Base-by-base conservation (phyloP, 2,888 invertebrate species). In the Polydrusus tereticollis region DNA sequence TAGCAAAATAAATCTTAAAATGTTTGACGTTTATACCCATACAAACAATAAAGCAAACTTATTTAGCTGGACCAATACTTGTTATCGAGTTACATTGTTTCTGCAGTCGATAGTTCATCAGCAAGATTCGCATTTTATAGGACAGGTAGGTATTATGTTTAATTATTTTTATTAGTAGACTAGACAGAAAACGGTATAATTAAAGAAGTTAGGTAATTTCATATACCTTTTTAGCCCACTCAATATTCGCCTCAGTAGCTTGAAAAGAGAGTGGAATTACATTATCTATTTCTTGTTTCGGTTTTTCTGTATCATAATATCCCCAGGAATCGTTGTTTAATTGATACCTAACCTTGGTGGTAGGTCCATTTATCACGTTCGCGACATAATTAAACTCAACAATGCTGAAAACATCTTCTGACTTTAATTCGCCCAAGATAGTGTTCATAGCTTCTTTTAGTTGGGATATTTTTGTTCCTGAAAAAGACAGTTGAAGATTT, bases 321-420 rank as follows among this genome's bases (percentile, higher is more conserved):
- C 10, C n/a, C n/a, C n/a, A n/a, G n/a, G 73, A 65, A 41, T 63
- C 52, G 2, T 79, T 74, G 7, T 77, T 80, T 38, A 78, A 66
- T 69, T 85, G 81, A 23, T 83, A 81, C 52, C 78, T 81, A 5
- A 82, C 77, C 41, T 77, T 73, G 0, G 87, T 86, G 72, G 87
- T 16, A n/a, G 72, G 38, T 29, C 90, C 81, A 76, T 89, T 86
- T 83, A 89, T 89, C 0, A 90, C 88, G 64, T 81, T 82, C 0
- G 86, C 86, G n/a, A 83, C 82, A n/a, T 88, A 88, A 38, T 87
- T 87, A 81, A 93, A 93, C 77, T 91, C 88, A 18, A 93, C 87
- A 65, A 93, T 89, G 78, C 89, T 91, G 85, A 93, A 92, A 77
- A 87, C 88, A 82, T 93, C 93, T 1, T 88, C 88, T 0, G 83